Evolutionary conservation across 2,113 vertebrate species (phyloP), one percentile per base, ranked within the genome.

Genomic region (Argyrosomus japonicus): DNA sequence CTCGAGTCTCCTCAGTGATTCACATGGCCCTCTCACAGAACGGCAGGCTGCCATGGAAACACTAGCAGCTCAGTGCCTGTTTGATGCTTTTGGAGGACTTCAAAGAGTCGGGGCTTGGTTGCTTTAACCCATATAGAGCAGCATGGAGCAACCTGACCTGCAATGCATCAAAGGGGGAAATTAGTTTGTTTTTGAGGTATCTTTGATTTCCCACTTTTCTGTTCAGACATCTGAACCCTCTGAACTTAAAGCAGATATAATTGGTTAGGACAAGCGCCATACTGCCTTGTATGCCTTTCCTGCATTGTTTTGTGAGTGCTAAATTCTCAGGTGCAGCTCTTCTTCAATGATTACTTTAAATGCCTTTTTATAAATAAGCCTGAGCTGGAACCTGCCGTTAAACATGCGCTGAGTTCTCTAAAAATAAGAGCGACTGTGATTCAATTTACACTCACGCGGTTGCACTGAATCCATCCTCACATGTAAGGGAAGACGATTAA

Each of bases 31-130:
- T 65, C 60, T 81, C 47, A 27, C 72, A 79, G 51, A 79, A 29
- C 60, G 86, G 67, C 69, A 62, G 58, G 88, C 83, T 82, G 83
- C 86, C 85, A 90, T 90, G 73, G 89, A 85, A 89, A 90, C 75
- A 50, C 58, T 47, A 76, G 62, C 70, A 79, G 83, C 72, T 77
- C 81, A 45, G 69, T 43, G 65, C 27, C 61, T 65, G 54, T 83
- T 72, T 84, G 76, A 83, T 79, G 83, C 72, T 81, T 87, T 88
- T 81, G 68, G 81, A 88, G 67, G 83, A 87, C 85, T 82, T 93
- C 83, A 91, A 90, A 90, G 89, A 48, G 21, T 13, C 45, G 19
- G 17, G 21, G 58, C 78, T 77, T 83, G 72, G 77, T 89, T 91
- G 40, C 82, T 78, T 54, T 77, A 83, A 82, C 87, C 81, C 43